Conservation (phyloP, 2,888 invertebrate genomes). For the Abscondita cerata region DNA sequence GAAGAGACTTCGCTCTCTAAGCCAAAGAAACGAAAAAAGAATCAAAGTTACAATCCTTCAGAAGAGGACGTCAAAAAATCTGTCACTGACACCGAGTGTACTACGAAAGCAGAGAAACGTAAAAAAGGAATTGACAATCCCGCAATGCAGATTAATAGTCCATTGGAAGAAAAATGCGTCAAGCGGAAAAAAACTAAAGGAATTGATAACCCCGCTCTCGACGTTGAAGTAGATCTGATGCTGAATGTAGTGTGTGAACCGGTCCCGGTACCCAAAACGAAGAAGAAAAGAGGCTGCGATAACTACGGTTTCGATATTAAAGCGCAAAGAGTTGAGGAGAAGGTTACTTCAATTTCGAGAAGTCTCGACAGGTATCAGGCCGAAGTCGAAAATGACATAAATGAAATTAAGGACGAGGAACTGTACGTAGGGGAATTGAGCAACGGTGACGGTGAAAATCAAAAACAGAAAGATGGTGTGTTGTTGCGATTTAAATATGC, state of each 20-base stretch:
- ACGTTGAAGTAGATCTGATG: conserved; percentile 33
- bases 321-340: conserved; percentile 45
- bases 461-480: conserved; percentile 44
- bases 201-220: conserved; percentile 42
- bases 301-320: conserved; percentile 45
- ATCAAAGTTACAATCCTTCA: no score
- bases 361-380: conserved; percentile 53
- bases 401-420: conserved; percentile 48
- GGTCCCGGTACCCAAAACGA: not conserved
- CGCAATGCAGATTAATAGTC: not conserved
- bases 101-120: conserved; percentile 6
- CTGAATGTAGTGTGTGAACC: conserved; percentile 32
- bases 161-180: conserved; percentile 31
- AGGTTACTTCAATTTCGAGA: conserved; percentile 46
- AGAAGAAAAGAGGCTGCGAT: conserved; percentile 37
- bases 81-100: not conserved
- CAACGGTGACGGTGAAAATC: conserved; percentile 45
- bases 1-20: conserved; percentile 18
- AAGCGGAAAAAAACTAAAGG: conserved; percentile 23
- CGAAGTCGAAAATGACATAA: conserved; percentile 57
- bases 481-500: conserved; percentile 50
- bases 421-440: conserved; percentile 49
- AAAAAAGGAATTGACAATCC: conserved; percentile 14
- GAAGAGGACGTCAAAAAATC: no score
- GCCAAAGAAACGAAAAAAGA: conserved; percentile 7